Evolutionary conservation across 2,113 vertebrate species (phyloP), one percentile per base, ranked within the genome.

Genomic region (Crotalus tigris): DNA sequence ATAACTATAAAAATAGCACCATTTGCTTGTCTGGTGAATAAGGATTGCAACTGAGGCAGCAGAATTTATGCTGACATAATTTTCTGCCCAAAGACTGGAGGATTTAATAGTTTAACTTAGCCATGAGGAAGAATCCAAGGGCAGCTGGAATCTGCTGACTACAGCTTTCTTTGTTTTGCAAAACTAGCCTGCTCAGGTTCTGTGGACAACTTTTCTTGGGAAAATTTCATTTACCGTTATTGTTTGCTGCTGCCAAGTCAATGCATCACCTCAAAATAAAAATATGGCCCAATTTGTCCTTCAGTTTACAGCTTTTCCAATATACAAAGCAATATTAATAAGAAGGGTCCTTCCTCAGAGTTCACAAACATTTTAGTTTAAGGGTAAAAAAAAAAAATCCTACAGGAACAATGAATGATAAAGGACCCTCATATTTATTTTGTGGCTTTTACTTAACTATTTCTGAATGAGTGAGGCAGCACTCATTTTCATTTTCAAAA

Each of bases 401-500:
- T 92, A 81, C 55, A 94, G 94, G 90, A 55, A 91, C 5, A 49
- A 92, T 95, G 95, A 97, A 55, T 90, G 91, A 64, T 91, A 97
- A 96, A 69, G 44, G 58, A 12, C 91, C 92, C 89, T 96, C 64
- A 3, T 69, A 81, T 97, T 96, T 91, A 89, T 93, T 75, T 69
- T 19, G 55, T 91, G 29, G 86, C 92, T 5, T 90, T 24, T 61
- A 44, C 91, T 81, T 90, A 95, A 97, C 75, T 81, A 81, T 93
- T 96, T 95, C 64, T 92, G 96, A 94, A 89, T 94, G 94, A 96
- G 94, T 94, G 95, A 95, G 9, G 93, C 91, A 96, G 92, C 88
- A 94, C 89, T 29, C 49, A 89, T 94, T 97, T 97, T 97, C 96
- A 93, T 96, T 97, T 97, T 95, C 95, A 94, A 95, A 94, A 97